Evolutionary conservation across 2,888 invertebrate species (phyloP).

Genomic region (Scaptomyza polygonia): DNA sequence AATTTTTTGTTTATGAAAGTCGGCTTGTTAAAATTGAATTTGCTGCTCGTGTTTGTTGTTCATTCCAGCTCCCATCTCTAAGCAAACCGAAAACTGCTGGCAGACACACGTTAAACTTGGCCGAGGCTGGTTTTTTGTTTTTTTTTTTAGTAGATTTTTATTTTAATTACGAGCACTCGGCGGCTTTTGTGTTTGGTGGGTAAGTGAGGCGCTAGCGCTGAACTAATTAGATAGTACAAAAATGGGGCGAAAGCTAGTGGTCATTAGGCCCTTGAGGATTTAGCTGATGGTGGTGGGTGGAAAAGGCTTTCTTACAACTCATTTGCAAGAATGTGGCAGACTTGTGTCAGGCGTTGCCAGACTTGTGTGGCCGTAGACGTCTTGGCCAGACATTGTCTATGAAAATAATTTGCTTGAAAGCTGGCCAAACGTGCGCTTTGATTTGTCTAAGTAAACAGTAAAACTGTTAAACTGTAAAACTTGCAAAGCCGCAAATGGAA

Average conservation of each 20-base stretch:
- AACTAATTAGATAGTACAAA: slow-evolving; percentile 33
- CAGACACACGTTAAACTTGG: slow-evolving; percentile 33
- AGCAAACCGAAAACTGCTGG: too few species aligned
- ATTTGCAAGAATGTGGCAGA: slow-evolving; percentile 17
- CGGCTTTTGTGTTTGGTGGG: slow-evolving; percentile 23
- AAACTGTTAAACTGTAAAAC: slow-evolving; percentile 43
- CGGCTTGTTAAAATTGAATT: neutral
- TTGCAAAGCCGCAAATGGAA: slow-evolving; percentile 47
- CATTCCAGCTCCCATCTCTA: neutral
- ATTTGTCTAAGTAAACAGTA: slow-evolving; percentile 73
- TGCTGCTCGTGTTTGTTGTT: neutral
- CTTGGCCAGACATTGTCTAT: slow-evolving; percentile 41
- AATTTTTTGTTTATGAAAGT: neutral
- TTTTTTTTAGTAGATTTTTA: slow-evolving; percentile 53
- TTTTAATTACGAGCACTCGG: slow-evolving; percentile 67
- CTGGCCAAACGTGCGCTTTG: slow-evolving; percentile 53
- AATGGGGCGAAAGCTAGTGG: slow-evolving; percentile 32
- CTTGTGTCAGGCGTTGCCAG: slow-evolving; percentile 3
- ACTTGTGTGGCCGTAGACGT: slow-evolving; percentile 8
- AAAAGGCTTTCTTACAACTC: slow-evolving; percentile 17
- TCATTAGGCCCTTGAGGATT: slow-evolving; percentile 24
- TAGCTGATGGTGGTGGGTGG: neutral
- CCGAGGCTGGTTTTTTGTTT: slow-evolving; percentile 29
- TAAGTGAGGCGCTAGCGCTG: slow-evolving; percentile 1
- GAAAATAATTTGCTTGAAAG: slow-evolving; percentile 75